Conservation (phyloP, 2,113 vertebrate species). For the Lepus americanus region DNA sequence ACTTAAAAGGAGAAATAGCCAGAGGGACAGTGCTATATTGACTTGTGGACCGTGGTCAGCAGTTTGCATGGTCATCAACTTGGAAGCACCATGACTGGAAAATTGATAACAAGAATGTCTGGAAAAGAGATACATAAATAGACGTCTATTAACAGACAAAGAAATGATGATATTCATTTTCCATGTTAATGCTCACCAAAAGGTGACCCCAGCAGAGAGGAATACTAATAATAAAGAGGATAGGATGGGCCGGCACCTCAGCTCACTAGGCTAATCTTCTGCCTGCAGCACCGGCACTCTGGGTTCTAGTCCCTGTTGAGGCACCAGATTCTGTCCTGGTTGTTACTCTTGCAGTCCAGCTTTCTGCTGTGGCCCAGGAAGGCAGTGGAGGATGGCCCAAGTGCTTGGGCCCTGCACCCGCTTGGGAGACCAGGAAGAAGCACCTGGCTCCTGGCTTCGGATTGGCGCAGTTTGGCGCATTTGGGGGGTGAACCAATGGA, state of each 20-base stretch:
- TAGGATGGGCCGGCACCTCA: neutral
- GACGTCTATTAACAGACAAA: neutral
- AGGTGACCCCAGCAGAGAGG: neutral
- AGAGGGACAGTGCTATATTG: neutral
- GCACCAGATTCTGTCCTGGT: no score
- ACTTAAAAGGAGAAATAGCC: neutral
- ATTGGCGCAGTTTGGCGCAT: no score
- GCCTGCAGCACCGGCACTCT: no score
- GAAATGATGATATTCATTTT: neutral
- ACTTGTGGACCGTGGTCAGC: neutral
- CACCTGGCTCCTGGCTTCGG: no score
- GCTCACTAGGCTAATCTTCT: no score
- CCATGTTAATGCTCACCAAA: neutral
- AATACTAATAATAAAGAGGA: constrained; percentile 2
- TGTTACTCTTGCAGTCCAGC: no score
- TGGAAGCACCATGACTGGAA: constrained; percentile 1
- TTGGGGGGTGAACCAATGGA: no score
- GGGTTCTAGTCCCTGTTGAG: no score
- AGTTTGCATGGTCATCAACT: neutral
- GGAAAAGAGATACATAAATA: neutral
- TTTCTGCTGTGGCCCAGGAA: no score
- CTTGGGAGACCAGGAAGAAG: no score
- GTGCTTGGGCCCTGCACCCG: no score
- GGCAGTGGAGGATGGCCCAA: no score
- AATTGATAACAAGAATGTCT: neutral